Evolutionary conservation across 1,140 invertebrate genomes (phyloP), one percentile per base, ranked within the genome.

Genomic region (Diuraphis noxia): DNA sequence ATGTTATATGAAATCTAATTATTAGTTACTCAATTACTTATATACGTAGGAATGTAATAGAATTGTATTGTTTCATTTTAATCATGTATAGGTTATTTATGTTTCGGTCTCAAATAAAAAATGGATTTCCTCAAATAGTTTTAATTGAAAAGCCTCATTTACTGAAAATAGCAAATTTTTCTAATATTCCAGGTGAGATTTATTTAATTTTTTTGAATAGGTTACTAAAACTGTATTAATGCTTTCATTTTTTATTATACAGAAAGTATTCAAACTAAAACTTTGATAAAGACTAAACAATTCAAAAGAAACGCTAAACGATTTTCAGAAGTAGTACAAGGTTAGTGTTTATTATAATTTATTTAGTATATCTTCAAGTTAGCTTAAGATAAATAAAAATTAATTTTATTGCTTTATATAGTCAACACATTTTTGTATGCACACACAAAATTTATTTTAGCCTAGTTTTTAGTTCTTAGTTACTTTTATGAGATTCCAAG

Each of bases 261-360:
- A 72, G 92, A 92, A 79, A 49, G 36, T 82, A 38, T 89, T 2
- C 88, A 56, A 46, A 82, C 38, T 77, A 92, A 89, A 30, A 82
- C 25, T 56, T 19, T 88, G 21, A 41, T 56, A 40, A 92, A 89
- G 34, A 90, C 17, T 34, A 92, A 89, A 81, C 92, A 88, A 34
- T 92, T 90, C 3, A 77, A 89, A 79, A 92, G 82, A 92, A 82
- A 82, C 1, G 8, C 43, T 1, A 89, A 86, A 89, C 77, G n/a
- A 52, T 90, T 82, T 92, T 79, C 92, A 40, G 92, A 92, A 92
- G 86, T 92, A 46, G 43, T 92, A 89, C 86, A 92, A 89, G 92
- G 87, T 92, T 21, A 88, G 41, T 92, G 43, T 34, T 46, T 79
- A 49, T 43, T 34, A 52, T 63, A 34, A 41, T 77, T 21, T 34